phyloP scores from a whole-genome alignment of 2,888 invertebrate species.

The Caenorhabditis sp. region DNA sequence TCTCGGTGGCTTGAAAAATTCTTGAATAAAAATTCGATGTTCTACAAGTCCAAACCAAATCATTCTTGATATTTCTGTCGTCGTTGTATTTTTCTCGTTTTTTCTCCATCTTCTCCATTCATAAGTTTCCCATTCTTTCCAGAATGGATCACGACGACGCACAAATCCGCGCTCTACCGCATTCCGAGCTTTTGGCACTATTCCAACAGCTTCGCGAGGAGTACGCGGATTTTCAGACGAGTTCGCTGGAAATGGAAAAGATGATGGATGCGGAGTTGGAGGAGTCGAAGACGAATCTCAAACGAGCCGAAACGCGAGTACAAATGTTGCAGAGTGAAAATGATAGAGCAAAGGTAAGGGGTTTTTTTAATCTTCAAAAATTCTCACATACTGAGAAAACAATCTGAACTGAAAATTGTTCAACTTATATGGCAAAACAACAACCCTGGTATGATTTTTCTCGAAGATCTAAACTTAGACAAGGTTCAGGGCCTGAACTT shows the following conservation, averaged over 20 bases:
- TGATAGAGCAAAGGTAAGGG: conserved; percentile 19
- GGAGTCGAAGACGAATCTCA: neutral
- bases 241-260: conserved; percentile 40
- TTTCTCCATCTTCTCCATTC: too few species aligned
- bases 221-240: conserved; percentile 30
- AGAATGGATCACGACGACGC: neutral
- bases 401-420: neutral
- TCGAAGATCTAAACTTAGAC: too few species aligned
- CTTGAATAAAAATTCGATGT: too few species aligned
- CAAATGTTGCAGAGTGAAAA: conserved; percentile 16
- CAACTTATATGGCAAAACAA: neutral
- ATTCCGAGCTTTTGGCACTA: neutral
- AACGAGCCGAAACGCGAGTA: conserved; percentile 10
- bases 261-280: conserved; percentile 36
- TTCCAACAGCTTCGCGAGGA: conserved; percentile 9
- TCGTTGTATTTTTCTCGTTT: too few species aligned
- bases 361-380: neutral
- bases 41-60: too few species aligned
- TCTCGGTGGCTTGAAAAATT: too few species aligned
- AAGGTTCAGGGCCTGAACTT: too few species aligned
- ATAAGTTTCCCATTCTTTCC: neutral
- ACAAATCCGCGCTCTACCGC: neutral
- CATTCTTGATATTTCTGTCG: too few species aligned
- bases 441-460: too few species aligned
- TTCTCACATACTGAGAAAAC: neutral